Base-by-base conservation (phyloP, 2,797 vertebrate species). In the Poeciliopsis infans region DNA sequence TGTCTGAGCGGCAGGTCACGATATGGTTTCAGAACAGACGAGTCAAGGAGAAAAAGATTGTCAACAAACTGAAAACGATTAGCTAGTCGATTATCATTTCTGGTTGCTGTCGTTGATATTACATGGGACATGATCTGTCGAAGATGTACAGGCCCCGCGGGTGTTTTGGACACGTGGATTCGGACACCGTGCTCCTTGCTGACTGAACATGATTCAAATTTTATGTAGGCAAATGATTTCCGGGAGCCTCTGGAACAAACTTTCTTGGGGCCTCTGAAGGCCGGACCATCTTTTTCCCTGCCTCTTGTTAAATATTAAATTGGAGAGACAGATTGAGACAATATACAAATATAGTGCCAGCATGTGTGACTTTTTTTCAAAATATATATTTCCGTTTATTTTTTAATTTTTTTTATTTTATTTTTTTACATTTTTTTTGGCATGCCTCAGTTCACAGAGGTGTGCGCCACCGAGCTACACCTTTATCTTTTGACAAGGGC, bases 1-100 rank as follows among this genome's bases (percentile, higher is more conserved):
- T 99, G 92, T 98, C 98, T 78, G 98, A 99, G 95, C 95, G 98
- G 85, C 98, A 99, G 93, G 98, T 99, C 87, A 99, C 98, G 85
- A 99, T 99, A 94, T 99, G 98, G 98, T 99, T 99, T 96, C 98
- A 99, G 83, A 99, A 99, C 95, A 97, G 98, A 94, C 96, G 98
- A 84, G 98, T 99, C 82, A 99, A 99, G 95, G 98, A 99, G 95
- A 99, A 99, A 95, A 99, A 99, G 94, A 96, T 99, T 79, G 98
- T 99, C 94, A 97, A 97, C 95, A 99, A 99, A 96, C 96, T 98
- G 94, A 99, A 99, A 95, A 97, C 96, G 68, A 97, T 97, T 90
- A 99, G 97, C 95, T 99, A 99, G 97, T 95, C 13, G 66, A n/a
- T 69, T 69, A n/a, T n/a, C 10, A 2, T 69, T n/a, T 43, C 5